phyloP scores from a whole-genome alignment of 2,797 vertebrate species.

The Betta splendens region DNA sequence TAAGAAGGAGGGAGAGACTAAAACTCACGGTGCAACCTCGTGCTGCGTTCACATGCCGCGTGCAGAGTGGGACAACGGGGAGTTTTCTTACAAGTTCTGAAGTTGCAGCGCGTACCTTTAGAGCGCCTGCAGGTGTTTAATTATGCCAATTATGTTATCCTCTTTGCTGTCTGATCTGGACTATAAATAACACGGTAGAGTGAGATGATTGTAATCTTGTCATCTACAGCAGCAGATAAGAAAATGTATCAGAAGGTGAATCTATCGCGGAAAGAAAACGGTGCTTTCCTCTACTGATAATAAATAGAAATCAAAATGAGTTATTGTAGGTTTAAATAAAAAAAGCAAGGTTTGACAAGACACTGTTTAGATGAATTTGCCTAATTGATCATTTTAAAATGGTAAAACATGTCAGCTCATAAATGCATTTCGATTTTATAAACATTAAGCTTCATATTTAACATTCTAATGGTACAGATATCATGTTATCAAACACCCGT shows the following conservation, averaged over 20 bases:
- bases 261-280: not conserved
- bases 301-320: not conserved
- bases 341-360: too few relatives aligned
- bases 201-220: constrained; percentile 18
- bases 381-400: not conserved
- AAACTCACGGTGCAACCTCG: not conserved
- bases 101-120: not conserved
- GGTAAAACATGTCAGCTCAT: not conserved
- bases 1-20: not conserved
- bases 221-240: constrained; percentile 35
- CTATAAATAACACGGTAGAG: constrained; percentile 35
- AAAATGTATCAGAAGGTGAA: constrained; percentile 10
- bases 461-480: not conserved
- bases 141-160: constrained; percentile 23
- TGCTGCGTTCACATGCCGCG: not conserved
- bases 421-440: not conserved
- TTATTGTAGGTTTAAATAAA: not conserved
- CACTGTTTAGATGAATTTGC: not conserved
- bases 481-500: not conserved
- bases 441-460: not conserved
- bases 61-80: not conserved
- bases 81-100: not conserved
- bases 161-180: constrained; percentile 29
- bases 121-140: constrained; percentile 21
- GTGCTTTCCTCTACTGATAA: not conserved